Conservation (phyloP, 1,140 invertebrate genomes). For the Neelides sp. region DNA sequence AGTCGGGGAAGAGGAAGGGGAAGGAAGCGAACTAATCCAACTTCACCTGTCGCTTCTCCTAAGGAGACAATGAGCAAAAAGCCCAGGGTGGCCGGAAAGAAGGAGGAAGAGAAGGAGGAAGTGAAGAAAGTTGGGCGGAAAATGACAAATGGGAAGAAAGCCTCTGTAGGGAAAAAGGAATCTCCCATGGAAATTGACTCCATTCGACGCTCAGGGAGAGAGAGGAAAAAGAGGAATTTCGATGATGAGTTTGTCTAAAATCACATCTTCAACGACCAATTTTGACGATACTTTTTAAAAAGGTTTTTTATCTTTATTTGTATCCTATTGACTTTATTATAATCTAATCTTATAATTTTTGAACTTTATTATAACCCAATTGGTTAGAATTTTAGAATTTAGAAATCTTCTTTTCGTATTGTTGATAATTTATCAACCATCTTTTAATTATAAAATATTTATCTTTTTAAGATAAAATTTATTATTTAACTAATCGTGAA, state of each 20-base stretch:
- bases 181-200: too few relatives aligned
- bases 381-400: too few relatives aligned
- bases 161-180: background rate
- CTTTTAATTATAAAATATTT: too few relatives aligned
- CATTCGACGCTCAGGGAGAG: too few relatives aligned
- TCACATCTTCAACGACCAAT: background rate
- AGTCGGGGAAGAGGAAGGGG: background rate
- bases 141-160: background rate
- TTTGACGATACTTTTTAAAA: background rate
- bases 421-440: too few relatives aligned
- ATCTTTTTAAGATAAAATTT: too few relatives aligned
- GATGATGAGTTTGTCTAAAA: background rate
- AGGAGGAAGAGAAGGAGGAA: background rate
- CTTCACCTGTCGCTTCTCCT: background rate
- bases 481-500: too few relatives aligned
- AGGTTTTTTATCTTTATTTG: background rate
- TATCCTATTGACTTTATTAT: background rate
- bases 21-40: background rate
- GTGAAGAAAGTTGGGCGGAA: background rate
- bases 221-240: background rate
- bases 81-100: background rate
- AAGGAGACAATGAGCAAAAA: background rate
- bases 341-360: too few relatives aligned
- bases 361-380: too few relatives aligned
- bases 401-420: too few relatives aligned